These are phyloP conservation scores for Drosophila grimshawi DNA, from an alignment of 1,140 invertebrate genomes.

Conservation along the genomic window DNA sequence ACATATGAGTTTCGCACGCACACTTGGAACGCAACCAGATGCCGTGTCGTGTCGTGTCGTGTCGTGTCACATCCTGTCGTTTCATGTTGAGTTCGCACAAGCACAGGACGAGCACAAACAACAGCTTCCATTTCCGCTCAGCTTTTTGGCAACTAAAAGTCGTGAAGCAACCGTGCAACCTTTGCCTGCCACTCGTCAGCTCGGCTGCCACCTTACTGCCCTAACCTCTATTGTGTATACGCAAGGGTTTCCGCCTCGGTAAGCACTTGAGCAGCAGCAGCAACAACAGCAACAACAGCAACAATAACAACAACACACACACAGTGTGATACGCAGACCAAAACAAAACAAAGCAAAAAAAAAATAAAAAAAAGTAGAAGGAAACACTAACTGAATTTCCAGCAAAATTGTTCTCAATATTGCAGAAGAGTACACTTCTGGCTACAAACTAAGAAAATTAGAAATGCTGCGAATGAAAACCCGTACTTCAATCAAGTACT, in stretches of 20 bases:
- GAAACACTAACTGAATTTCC: background rate
- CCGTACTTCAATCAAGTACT: too few species aligned
- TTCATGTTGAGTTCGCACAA: constrained; percentile 41
- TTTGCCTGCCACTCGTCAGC: constrained; percentile 13
- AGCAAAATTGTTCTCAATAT: background rate
- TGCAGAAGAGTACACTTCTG: background rate
- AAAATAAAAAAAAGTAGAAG: background rate
- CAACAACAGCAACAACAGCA: constrained; percentile 38
- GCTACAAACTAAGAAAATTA: background rate
- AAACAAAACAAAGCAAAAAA: background rate
- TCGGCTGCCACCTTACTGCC: background rate
- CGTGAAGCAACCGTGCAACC: constrained; percentile 1
- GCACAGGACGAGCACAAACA: constrained; percentile 62
- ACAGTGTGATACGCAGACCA: constrained; percentile 7
- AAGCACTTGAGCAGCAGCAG: constrained; percentile 56
- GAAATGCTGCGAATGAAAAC: background rate
- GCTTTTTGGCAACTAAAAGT: constrained; percentile 32
- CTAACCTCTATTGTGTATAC: constrained; percentile 4
- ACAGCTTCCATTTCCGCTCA: constrained; percentile 76
- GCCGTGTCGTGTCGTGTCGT: constrained; percentile 20
- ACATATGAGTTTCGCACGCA: constrained; percentile 11
- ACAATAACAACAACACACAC: constrained; percentile 17
- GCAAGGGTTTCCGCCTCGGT: constrained; percentile 63
- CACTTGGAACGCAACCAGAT: background rate
- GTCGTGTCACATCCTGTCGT: constrained; percentile 29